Base-by-base conservation (phyloP, 2,888 invertebrate genomes). In the Zygothrica quintamaculata region DNA sequence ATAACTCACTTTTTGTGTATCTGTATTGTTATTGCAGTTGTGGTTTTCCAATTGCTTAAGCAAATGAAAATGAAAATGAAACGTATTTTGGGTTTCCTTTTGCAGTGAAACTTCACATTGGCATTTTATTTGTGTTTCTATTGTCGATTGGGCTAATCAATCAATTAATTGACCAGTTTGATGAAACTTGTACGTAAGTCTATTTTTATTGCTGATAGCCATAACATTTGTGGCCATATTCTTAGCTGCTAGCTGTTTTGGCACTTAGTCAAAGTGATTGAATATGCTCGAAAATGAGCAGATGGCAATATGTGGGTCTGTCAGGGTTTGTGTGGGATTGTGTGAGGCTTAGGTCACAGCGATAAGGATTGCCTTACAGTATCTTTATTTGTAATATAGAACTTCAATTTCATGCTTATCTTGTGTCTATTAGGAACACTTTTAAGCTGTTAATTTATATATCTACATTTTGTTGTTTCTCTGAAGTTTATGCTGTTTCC, bases 171-270 rank as follows among this genome's bases (percentile, higher is more conserved):
- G 78, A 7, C 59, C 69, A 37, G n/a, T 39, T 55, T 55, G 46
- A 65, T 71, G n/a, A 50, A 48, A 25, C 29, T 43, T 42, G 46
- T 64, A 36, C 46, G 46, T 59, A 48, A 66, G 72, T 65, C 60
- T 86, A 61, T 79, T 86, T 86, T 82, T 59, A 52, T 86, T 60
- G 84, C 84, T 76, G 48, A 84, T 84, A 72, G 87, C 80, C 60
- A 56, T 3, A 25, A 34, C 51, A 64, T 51, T 61, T 72, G 56
- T 40, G 48, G 31, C 44, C 59, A 56, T 76, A 71, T 71, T 58
- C 61, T 57, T 56, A 66, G 77, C 72, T 59, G 15, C 37, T 44
- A 73, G 72, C 66, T 34, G 72, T 48, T 76, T 76, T 57, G 72
- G 36, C 76, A 75, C 76, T 72, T 72, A 64, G 64, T 53, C 71